Evolutionary conservation across 2,888 invertebrate genomes (phyloP).

Genomic region (Sicus ferrugineus): DNA sequence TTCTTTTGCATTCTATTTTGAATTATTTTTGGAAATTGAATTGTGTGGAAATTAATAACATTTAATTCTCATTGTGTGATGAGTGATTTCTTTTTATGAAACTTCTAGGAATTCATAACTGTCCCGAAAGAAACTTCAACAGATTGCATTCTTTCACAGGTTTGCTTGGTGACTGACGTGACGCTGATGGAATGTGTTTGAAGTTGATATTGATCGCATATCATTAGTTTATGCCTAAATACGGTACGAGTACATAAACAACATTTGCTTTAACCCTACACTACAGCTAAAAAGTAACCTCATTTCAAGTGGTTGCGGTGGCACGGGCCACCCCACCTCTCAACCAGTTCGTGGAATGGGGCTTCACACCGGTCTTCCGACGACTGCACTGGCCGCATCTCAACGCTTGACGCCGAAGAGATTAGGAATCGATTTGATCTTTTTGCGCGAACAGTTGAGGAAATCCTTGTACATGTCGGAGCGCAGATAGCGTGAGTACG

Average conservation of each 20-base stretch:
- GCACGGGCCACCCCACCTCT: background rate
- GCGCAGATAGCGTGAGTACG: slow-evolving; percentile 95
- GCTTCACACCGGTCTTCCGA: background rate
- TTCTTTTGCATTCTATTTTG: no score
- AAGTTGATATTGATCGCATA: background rate
- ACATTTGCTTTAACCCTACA: slow-evolving; percentile 18
- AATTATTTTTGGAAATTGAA: no score
- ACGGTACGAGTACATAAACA: slow-evolving; percentile 1
- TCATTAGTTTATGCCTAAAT: background rate
- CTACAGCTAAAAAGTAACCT: slow-evolving; percentile 17
- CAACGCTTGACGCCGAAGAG: slow-evolving; percentile 65
- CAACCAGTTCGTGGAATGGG: no score
- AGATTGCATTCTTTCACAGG: no score
- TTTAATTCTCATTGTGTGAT: no score
- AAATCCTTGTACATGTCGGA: slow-evolving; percentile 99
- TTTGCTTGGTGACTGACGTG: no score
- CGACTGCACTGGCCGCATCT: slow-evolving; percentile 47
- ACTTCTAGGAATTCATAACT: no score
- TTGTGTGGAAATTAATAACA: no score
- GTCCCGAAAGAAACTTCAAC: no score
- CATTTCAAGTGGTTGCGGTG: background rate
- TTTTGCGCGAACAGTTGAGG: slow-evolving; percentile 94
- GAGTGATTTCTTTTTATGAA: no score
- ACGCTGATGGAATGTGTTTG: no score
- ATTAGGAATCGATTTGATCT: slow-evolving; percentile 74